Evolutionary conservation across 2,888 invertebrate species (phyloP).

Genomic region (Pocota personata): DNA sequence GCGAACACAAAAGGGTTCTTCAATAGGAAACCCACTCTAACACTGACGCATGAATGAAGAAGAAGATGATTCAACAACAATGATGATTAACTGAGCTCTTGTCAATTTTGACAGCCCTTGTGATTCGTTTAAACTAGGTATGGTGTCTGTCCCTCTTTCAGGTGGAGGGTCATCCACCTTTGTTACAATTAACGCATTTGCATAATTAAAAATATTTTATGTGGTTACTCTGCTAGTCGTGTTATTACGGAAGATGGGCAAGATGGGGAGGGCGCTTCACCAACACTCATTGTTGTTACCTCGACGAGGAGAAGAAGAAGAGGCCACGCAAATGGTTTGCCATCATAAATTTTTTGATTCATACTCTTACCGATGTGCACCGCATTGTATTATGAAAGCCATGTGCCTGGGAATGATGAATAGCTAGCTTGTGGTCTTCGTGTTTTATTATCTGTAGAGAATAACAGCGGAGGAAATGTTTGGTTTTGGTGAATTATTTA

Average conservation of each 20-base stretch:
- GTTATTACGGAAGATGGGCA: not conserved
- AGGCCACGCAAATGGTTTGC: slow-evolving; percentile 1
- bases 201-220: slow-evolving; percentile 24
- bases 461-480: slow-evolving; percentile 14
- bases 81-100: slow-evolving; percentile 16
- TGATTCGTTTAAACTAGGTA: too few relatives aligned
- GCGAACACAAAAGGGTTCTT: slow-evolving; percentile 4
- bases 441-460: slow-evolving; percentile 31
- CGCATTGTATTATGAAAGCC: slow-evolving; percentile 28
- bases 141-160: not conserved
- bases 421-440: slow-evolving; percentile 46
- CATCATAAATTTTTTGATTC: slow-evolving; percentile 60
- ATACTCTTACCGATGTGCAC: slow-evolving; percentile 25
- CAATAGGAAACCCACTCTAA: not conserved
- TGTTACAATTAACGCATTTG: slow-evolving; percentile 60
- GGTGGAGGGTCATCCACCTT: slow-evolving; percentile 48
- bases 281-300: slow-evolving; percentile 30
- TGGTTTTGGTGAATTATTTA: slow-evolving; percentile 22
- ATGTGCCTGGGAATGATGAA: slow-evolving; percentile 42
- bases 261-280: slow-evolving; percentile 21
- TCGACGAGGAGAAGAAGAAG: not conserved
- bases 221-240: slow-evolving; percentile 21
- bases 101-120: slow-evolving; percentile 40
- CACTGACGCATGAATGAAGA: slow-evolving; percentile 2
- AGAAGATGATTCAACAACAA: not conserved